phyloP scores from a whole-genome alignment of 2,888 invertebrate genomes.

The Pyralis farinalis region DNA sequence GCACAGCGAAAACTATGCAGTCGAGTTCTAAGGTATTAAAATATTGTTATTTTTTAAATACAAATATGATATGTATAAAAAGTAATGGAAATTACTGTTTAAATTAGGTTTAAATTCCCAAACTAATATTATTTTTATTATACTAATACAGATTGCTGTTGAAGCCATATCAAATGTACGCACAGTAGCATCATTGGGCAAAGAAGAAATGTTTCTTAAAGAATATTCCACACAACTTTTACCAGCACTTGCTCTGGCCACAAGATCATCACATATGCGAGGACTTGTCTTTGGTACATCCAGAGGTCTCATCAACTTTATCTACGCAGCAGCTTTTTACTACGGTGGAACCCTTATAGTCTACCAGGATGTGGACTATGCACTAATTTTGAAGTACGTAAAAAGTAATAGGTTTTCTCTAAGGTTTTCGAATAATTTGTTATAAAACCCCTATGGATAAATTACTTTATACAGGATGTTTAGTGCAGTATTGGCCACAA shows the following conservation, averaged over 20 bases:
- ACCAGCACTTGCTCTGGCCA: constrained; percentile 81
- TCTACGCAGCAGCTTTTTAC: constrained; percentile 85
- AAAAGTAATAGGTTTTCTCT: too few species aligned
- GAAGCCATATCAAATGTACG: constrained; percentile 90
- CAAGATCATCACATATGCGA: constrained; percentile 83
- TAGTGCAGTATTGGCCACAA: too few species aligned
- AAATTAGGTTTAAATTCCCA: too few species aligned
- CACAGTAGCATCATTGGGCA: constrained; percentile 87
- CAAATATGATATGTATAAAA: too few species aligned
- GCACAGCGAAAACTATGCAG: constrained; percentile 86
- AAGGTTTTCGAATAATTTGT: too few species aligned
- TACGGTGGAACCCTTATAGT: constrained; percentile 87
- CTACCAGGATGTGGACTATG: constrained; percentile 77
- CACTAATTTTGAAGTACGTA: constrained; percentile 87
- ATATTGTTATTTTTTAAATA: too few species aligned
- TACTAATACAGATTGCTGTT: constrained; percentile 87
- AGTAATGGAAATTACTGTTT: too few species aligned
- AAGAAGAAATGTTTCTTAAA: constrained; percentile 84
- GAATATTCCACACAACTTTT: constrained; percentile 82
- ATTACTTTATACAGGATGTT: too few species aligned
- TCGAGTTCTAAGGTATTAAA: constrained; percentile 84
- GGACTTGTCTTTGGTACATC: constrained; percentile 87
- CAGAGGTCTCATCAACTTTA: constrained; percentile 86
- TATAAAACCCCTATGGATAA: too few species aligned
- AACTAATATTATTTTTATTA: constrained; percentile 4